Percentiles rank a stretch among this genome's conserved stretches.
These are phyloP conservation scores for Clytia hemisphaerica DNA, from an alignment of 30 jellyfish, hydroid and myxozoan genomes.

Conservation along the genomic window DNA sequence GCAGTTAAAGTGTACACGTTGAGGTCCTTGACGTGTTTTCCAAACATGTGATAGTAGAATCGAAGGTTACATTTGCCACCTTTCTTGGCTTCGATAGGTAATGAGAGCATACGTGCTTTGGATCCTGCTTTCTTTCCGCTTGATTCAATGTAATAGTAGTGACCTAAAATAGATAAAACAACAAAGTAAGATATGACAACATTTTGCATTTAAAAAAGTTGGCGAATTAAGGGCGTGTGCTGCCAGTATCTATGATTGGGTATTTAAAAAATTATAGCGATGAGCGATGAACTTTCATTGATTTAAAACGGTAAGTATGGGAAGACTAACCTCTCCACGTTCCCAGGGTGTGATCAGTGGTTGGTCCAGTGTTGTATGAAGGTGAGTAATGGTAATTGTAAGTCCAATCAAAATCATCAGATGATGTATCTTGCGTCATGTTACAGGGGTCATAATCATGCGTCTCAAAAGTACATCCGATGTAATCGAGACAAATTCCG, in stretches of 20 bases:
- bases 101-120: conserved; percentile 81
- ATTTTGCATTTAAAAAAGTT: no score
- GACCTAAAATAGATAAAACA: conserved; percentile 62
- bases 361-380: conserved; percentile 90
- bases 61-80: conserved; percentile 84
- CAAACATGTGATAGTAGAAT: conserved; percentile 88
- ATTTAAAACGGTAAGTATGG: no score
- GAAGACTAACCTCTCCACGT: conserved; percentile 55
- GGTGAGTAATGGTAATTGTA: conserved; percentile 68
- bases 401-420: conserved; percentile 92
- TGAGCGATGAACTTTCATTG: no score
- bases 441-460: conserved; percentile 58
- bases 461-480: conserved; percentile 83
- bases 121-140: conserved; percentile 51
- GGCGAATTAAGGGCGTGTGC: no score
- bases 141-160: conserved; percentile 86
- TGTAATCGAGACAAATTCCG: conserved; percentile 53
- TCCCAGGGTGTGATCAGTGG: conserved; percentile 96
- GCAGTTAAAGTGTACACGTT: conserved; percentile 57
- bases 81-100: conserved; percentile 58
- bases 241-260: no score
- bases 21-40: conserved; percentile 66
- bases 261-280: no score
- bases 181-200: not conserved
- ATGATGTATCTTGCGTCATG: conserved; percentile 73